These are phyloP conservation scores for Drosophila parthenogenetica DNA, from an alignment of 2,888 invertebrate genomes.

Conservation along the genomic window DNA sequence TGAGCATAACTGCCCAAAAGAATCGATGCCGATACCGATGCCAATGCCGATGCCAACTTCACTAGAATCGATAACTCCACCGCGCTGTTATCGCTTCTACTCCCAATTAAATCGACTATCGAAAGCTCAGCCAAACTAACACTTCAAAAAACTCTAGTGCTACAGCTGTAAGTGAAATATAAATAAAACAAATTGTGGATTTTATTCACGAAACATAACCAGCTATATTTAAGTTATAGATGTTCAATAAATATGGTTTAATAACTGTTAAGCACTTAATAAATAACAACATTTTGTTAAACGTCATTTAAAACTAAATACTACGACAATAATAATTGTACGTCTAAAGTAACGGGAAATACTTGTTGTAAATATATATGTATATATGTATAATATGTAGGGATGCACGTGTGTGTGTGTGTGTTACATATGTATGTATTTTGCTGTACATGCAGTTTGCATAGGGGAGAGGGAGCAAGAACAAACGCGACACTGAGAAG, in stretches of 20 bases:
- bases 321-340: conserved; percentile 50
- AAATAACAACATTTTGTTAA: conserved; percentile 52
- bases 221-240: conserved; percentile 36
- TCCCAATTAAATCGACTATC: too few relatives aligned
- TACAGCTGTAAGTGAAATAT: not conserved
- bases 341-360: conserved; percentile 49
- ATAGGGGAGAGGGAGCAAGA: conserved; percentile 10
- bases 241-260: conserved; percentile 60
- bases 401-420: conserved; percentile 8
- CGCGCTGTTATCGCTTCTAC: too few relatives aligned
- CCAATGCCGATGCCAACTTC: too few relatives aligned
- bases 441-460: conserved; percentile 39
- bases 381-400: conserved; percentile 10
- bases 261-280: conserved; percentile 52
- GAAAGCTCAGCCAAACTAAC: too few relatives aligned
- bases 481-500: conserved; percentile 11
- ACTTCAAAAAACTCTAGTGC: not conserved
- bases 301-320: conserved; percentile 50
- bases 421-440: conserved; percentile 1
- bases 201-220: conserved; percentile 54
- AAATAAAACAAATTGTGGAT: conserved; percentile 6
- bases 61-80: too few relatives aligned
- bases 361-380: conserved; percentile 41
- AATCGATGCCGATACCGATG: too few relatives aligned
- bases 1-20: too few relatives aligned